Conservation (phyloP, 2,797 vertebrate species). For the Protosalanx chinensis region DNA sequence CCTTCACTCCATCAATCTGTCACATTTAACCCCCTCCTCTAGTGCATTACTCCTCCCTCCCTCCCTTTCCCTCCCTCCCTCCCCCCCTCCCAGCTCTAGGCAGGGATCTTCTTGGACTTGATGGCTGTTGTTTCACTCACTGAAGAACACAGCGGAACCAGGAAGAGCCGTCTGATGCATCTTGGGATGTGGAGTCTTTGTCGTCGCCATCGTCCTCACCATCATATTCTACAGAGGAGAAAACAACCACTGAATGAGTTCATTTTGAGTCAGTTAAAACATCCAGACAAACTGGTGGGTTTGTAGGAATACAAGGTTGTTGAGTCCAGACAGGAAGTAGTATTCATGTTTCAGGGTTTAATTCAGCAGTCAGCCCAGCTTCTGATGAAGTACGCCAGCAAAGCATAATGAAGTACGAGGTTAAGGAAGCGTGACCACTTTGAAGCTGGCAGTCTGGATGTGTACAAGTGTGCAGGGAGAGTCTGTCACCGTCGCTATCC, state of each 20-base stretch:
- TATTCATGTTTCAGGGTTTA: no score
- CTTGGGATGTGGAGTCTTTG: conserved; percentile 32
- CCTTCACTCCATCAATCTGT: conserved; percentile 50
- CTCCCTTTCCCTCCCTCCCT: conserved; percentile 33
- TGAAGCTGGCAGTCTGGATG: conserved; percentile 12
- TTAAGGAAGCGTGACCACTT: neutral
- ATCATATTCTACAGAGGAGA: neutral
- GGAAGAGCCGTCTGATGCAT: conserved; percentile 47
- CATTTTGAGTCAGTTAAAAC: no score
- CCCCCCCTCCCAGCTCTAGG: conserved; percentile 18
- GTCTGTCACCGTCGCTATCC: conserved; percentile 57
- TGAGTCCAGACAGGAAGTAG: no score
- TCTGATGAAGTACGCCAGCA: neutral
- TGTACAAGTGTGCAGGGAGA: conserved; percentile 26
- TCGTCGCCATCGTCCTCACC: conserved; percentile 45
- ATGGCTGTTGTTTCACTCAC: conserved; percentile 62
- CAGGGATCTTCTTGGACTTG: conserved; percentile 45
- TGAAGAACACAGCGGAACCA: conserved; percentile 75
- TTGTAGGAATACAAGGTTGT: no score
- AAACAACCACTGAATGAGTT: neutral
- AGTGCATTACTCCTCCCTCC: conserved; percentile 24
- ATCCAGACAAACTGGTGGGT: no score
- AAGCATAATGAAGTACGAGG: neutral
- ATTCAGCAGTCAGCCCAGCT: no score
- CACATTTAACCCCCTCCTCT: conserved; percentile 55